Percentiles rank a stretch among this genome's conserved stretches.
These are phyloP conservation scores for Pristionchus entomophagus DNA, from an alignment of 2,888 invertebrate genomes.

Conservation along the genomic window DNA sequence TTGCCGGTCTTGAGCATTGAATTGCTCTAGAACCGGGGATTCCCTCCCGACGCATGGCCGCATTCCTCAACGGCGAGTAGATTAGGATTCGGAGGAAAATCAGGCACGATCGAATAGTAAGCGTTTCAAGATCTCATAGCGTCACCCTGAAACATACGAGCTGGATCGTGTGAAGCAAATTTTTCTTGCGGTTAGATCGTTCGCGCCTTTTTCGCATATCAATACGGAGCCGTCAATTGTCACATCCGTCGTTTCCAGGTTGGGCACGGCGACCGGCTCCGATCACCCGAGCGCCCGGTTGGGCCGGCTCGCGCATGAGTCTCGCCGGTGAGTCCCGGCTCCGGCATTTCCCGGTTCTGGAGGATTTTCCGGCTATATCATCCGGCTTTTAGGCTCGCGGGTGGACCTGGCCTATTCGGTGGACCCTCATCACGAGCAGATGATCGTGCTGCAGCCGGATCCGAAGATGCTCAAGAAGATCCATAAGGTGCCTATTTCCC, in stretches of 20 bases:
- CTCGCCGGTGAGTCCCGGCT: constrained; percentile 19
- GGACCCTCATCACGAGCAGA: constrained; percentile 19
- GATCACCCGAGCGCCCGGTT: constrained; percentile 18
- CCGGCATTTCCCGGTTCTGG: not conserved
- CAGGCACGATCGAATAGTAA: too few relatives aligned
- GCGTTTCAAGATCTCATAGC: too few relatives aligned
- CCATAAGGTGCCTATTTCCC: constrained; percentile 12
- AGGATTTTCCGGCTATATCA: not conserved
- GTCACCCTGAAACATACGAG: too few relatives aligned
- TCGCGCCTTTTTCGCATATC: too few relatives aligned
- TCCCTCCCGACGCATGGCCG: too few relatives aligned
- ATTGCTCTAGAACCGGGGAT: not conserved
- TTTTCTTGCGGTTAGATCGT: too few relatives aligned
- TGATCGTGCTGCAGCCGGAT: constrained; percentile 43
- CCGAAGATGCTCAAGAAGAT: constrained; percentile 48
- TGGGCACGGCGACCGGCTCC: constrained; percentile 32
- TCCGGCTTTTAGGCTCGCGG: constrained; percentile 27
- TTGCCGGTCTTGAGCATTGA: not conserved
- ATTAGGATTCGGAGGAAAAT: too few relatives aligned
- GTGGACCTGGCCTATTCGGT: constrained; percentile 38
- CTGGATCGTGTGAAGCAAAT: too few relatives aligned
- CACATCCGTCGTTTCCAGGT: not conserved
- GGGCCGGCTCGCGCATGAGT: constrained; percentile 44
- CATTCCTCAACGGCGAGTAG: too few relatives aligned
- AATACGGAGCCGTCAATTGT: not conserved